Base-by-base conservation (phyloP, 2,113 vertebrate genomes). In the Amazona vittata region DNA sequence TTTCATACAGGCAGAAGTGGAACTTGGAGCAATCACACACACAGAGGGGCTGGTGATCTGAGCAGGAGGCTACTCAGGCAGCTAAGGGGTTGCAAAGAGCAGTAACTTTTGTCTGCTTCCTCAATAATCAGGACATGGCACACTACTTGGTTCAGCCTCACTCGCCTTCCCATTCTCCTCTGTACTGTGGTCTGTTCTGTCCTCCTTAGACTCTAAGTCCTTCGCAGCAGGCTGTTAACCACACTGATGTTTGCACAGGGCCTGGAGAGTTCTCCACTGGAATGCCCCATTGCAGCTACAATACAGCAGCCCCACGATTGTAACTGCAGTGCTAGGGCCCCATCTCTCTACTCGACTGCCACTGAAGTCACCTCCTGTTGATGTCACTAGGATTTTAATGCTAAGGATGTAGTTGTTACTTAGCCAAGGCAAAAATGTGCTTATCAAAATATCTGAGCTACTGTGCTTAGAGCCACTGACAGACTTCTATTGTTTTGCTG, bases 371-470 rank as follows among this genome's bases (percentile, higher is more conserved):
- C 22, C 60, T 74, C 76, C 64, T 44, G 50, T 11, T 5, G 0
- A 29, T 35, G 10, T 5, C 28, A 63, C 43, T 16, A 37, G 62
- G 74, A 57, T 46, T 89, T 94, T 20, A 85, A 73, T 24, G 44
- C 62, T 65, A 59, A 60, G 67, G 57, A 87, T 52, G 73, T 12
- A 89, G 78, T 82, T 84, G 65, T 39, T 69, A 31, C 85, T 90
- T 47, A 81, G 73, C 68, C 79, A 77, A 78, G 73, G 71, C 87
- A 95, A 82, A 63, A 59, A 59, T 7, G 39, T 16, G 20, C 83
- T 86, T 94, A 90, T 89, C 91, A 76, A 65, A 94, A 55, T 65
- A 82, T 83, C 91, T 83, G 67, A 95, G 77, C 86, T 85, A 65
- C 91, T 81, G 77, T 65, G 83, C 87, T 73, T 76, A 78, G n/a